A percentile compares a stretch with the other conserved stretches of the same genome.
phyloP scores from a whole-genome alignment of 2,113 vertebrate species.

The Mastomys natalensis region DNA sequence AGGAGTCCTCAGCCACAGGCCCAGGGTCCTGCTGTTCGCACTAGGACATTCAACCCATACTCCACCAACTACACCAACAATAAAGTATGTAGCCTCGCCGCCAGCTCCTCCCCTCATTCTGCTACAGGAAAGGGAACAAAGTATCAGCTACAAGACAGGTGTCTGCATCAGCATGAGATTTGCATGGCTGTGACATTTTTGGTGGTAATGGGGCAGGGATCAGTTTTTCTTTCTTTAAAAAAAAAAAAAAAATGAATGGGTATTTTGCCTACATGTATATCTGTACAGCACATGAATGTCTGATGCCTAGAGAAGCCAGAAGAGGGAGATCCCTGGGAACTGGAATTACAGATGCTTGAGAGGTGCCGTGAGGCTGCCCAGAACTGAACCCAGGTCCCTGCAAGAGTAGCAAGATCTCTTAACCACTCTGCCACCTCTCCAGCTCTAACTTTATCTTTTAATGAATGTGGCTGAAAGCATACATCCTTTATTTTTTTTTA shows the following conservation, averaged over 20 bases:
- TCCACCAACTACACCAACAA: neutral
- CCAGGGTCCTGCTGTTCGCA: neutral
- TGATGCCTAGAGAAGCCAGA: neutral
- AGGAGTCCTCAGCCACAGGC: neutral
- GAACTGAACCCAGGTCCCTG: neutral
- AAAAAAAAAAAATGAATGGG: too few relatives aligned
- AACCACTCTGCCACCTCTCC: neutral
- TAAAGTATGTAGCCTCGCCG: rapidly evolving
- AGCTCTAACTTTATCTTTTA: neutral
- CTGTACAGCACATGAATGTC: neutral
- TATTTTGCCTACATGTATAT: neutral
- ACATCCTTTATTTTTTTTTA: neutral
- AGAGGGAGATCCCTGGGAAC: neutral
- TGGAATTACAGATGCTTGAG: neutral
- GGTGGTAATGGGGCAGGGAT: neutral
- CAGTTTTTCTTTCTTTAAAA: too few relatives aligned
- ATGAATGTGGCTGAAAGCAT: neutral
- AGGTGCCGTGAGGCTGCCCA: neutral
- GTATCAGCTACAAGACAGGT: neutral
- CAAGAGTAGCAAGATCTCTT: neutral
- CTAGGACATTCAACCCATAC: neutral
- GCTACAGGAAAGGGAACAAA: neutral
- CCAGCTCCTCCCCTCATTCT: neutral
- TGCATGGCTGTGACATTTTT: neutral
- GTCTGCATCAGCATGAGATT: neutral